These are phyloP conservation scores for Pipra filicauda DNA, from an alignment of 2,113 vertebrate species.

Conservation along the genomic window DNA sequence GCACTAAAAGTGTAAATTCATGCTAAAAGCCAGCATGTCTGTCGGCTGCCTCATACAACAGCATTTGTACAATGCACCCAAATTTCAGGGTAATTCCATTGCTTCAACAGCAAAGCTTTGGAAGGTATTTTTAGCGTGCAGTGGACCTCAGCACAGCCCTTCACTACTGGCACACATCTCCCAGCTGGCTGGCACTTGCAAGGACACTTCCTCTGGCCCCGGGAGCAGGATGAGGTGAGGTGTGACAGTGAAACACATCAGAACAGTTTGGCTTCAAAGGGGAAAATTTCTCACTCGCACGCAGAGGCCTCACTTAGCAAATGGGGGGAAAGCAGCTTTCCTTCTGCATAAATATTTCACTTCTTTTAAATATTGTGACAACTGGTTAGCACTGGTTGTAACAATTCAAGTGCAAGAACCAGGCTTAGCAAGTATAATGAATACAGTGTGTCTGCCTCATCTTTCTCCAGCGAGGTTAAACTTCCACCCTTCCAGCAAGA, in stretches of 20 bases:
- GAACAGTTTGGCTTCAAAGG: not conserved
- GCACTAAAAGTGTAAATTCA: not conserved
- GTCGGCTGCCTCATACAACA: not conserved
- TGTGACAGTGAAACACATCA: not conserved
- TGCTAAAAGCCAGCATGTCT: not conserved
- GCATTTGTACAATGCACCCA: not conserved
- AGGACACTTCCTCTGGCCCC: not conserved
- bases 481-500: not conserved
- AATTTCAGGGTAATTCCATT: not conserved
- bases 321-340: not conserved
- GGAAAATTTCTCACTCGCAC: not conserved
- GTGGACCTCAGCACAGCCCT: not conserved
- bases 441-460: not conserved
- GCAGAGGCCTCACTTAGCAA: not conserved
- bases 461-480: not conserved
- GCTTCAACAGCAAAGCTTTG: not conserved
- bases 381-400: not conserved
- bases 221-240: fast-evolving
- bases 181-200: not conserved
- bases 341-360: not conserved
- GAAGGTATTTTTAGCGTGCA: fast-evolving
- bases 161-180: fast-evolving
- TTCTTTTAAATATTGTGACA: slow-evolving; percentile 17
- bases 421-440: not conserved
- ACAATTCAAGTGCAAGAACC: not conserved